A percentile compares a stretch with the other conserved stretches of the same genome.
phyloP scores from a whole-genome alignment of 2,888 invertebrate species.

The Drosophila vallismaia region DNA sequence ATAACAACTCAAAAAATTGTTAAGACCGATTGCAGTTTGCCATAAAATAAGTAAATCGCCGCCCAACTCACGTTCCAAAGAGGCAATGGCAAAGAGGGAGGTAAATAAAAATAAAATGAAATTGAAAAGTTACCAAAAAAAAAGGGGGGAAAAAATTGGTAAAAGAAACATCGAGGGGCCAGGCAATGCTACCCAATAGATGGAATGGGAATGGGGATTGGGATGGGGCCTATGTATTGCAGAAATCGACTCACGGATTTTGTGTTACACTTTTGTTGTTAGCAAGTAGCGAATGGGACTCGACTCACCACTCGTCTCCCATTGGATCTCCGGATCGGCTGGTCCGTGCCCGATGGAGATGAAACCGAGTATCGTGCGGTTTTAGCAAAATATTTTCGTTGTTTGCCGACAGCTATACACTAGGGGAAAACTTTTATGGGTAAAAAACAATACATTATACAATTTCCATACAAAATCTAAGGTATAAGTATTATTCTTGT shows the following conservation, averaged over 20 bases:
- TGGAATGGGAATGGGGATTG: slow-evolving; percentile 22
- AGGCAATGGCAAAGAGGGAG: slow-evolving; percentile 22
- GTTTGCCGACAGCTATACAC: slow-evolving; percentile 31
- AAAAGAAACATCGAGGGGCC: slow-evolving; percentile 21
- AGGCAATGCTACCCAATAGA: slow-evolving; percentile 19
- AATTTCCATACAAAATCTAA: neutral
- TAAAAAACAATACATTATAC: neutral
- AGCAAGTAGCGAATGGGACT: slow-evolving; percentile 41
- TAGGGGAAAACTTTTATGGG: neutral
- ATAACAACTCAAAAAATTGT: slow-evolving; percentile 54
- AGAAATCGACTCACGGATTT: slow-evolving; percentile 76
- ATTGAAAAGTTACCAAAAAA: slow-evolving; percentile 48
- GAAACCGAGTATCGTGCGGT: slow-evolving; percentile 63
- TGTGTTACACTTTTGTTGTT: slow-evolving; percentile 76
- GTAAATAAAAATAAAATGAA: slow-evolving; percentile 65
- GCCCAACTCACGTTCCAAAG: slow-evolving; percentile 77
- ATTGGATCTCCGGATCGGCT: slow-evolving; percentile 35
- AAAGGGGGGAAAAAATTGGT: slow-evolving; percentile 11
- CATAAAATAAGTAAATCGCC: slow-evolving; percentile 72
- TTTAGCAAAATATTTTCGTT: slow-evolving; percentile 45
- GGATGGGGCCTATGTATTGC: slow-evolving; percentile 50
- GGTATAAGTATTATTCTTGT: no score
- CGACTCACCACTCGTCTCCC: slow-evolving; percentile 28
- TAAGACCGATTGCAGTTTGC: slow-evolving; percentile 52
- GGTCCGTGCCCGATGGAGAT: slow-evolving; percentile 36